These are phyloP conservation scores for Sebastes steindachneri DNA, from an alignment of 2,797 vertebrate genomes.

Conservation along the genomic window DNA sequence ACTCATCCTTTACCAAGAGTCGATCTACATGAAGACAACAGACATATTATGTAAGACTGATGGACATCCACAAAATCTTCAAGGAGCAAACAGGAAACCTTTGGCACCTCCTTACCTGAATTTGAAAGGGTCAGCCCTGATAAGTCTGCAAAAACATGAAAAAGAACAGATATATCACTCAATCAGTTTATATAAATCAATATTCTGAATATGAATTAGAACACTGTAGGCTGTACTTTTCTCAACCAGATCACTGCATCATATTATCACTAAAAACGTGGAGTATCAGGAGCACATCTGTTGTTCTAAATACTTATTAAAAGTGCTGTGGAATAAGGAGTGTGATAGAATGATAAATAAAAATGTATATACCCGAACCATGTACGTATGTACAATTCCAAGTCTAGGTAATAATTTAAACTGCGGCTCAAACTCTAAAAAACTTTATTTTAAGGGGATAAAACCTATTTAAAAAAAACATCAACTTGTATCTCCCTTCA, in stretches of 20 bases:
- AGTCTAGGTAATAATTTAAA: neutral
- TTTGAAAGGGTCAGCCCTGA: slow-evolving; percentile 93
- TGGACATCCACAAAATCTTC: neutral
- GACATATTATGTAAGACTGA: neutral
- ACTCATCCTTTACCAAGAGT: slow-evolving; percentile 96
- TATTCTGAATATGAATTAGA: neutral
- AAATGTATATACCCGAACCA: neutral
- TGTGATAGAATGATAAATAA: neutral
- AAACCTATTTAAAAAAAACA: neutral
- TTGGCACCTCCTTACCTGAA: slow-evolving; percentile 84
- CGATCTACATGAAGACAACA: slow-evolving; percentile 80
- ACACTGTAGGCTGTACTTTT: neutral
- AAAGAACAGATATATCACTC: neutral
- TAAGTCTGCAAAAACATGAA: slow-evolving; percentile 85
- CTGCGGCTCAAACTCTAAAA: too few species aligned
- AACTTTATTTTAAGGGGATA: too few species aligned
- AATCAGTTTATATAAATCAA: neutral
- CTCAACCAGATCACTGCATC: neutral
- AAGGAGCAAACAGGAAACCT: neutral
- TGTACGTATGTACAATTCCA: neutral
- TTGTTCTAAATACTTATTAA: neutral
- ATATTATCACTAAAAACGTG: neutral
- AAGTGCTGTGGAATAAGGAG: neutral
- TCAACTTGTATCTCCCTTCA: neutral
- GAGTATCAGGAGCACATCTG: neutral